A percentile compares a stretch with the other conserved stretches of the same genome.
These are phyloP conservation scores for Gambelia wislizenii DNA, from an alignment of 2,797 vertebrate species.

Conservation along the genomic window DNA sequence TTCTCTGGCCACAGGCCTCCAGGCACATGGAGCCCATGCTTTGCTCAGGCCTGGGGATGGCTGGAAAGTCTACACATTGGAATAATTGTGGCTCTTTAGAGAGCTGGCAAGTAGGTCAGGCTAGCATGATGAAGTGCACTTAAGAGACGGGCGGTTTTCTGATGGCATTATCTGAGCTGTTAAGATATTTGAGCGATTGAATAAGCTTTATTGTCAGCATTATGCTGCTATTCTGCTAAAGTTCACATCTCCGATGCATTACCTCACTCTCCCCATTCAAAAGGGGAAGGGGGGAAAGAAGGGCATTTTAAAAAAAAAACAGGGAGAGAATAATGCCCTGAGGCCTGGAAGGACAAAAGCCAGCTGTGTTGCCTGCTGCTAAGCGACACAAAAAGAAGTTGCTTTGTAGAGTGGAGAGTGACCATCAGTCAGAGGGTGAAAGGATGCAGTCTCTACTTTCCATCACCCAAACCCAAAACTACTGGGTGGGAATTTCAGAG, in stretches of 20 bases:
- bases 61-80: constrained; percentile 3
- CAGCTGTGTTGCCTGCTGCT: neutral
- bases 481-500: neutral
- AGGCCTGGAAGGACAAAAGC: neutral
- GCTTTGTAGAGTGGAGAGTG: neutral
- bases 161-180: constrained; percentile 44
- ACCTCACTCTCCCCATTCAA: constrained; percentile 35
- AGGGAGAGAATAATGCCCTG: neutral
- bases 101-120: constrained; percentile 44
- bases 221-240: constrained; percentile 43
- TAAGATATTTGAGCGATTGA: constrained; percentile 47
- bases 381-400: neutral
- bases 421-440: constrained; percentile 7
- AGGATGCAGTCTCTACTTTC: too few relatives aligned
- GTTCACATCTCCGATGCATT: constrained; percentile 40
- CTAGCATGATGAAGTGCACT: constrained; percentile 38
- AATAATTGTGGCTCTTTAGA: constrained; percentile 35
- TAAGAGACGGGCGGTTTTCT: constrained; percentile 32
- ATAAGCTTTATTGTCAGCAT: constrained; percentile 43
- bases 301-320: neutral
- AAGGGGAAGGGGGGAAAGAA: neutral
- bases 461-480: neutral
- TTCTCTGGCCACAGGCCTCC: neutral
- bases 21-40: neutral
- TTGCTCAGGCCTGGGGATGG: neutral